Evolutionary conservation across 2,888 invertebrate genomes (phyloP).

Genomic region (Dolichomitus sp.): DNA sequence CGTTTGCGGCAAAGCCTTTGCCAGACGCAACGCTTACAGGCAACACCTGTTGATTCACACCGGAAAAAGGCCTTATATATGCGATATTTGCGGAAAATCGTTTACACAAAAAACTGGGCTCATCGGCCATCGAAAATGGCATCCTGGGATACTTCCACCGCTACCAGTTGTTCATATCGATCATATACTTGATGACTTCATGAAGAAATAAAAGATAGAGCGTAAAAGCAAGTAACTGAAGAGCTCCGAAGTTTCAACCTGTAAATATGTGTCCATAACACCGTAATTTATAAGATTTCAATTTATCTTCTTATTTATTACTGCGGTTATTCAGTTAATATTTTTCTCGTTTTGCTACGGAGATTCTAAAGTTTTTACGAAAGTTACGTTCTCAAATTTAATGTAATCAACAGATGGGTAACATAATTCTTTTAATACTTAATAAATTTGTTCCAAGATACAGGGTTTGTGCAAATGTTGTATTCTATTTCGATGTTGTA

Average conservation of each 20-base stretch:
- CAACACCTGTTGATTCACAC: conserved; percentile 75
- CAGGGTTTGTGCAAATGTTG: not conserved
- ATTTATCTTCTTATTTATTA: conserved; percentile 15
- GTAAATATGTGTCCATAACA: conserved; percentile 46
- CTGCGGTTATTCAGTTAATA: not conserved
- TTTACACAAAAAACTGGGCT: conserved; percentile 75
- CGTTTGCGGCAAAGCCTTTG: conserved; percentile 71
- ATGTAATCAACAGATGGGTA: conserved; percentile 23
- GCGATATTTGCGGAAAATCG: conserved; percentile 73
- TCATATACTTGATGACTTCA: conserved; percentile 74
- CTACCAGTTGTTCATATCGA: conserved; percentile 73
- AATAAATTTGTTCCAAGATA: conserved; percentile 52
- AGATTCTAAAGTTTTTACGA: conserved; percentile 38
- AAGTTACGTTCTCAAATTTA: conserved; percentile 5
- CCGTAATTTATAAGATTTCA: not conserved
- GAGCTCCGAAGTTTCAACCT: not conserved
- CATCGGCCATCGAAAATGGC: conserved; percentile 75
- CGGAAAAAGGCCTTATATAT: conserved; percentile 71
- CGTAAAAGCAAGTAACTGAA: not conserved
- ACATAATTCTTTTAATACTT: conserved; percentile 24
- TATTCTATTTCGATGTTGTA: not conserved
- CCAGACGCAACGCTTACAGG: conserved; percentile 67
- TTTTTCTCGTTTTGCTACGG: conserved; percentile 14
- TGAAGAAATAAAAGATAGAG: conserved; percentile 70
- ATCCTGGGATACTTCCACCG: conserved; percentile 71